These are phyloP conservation scores for Acanthopleura granulata DNA, from an alignment of 2,888 invertebrate genomes.

Conservation along the genomic window DNA sequence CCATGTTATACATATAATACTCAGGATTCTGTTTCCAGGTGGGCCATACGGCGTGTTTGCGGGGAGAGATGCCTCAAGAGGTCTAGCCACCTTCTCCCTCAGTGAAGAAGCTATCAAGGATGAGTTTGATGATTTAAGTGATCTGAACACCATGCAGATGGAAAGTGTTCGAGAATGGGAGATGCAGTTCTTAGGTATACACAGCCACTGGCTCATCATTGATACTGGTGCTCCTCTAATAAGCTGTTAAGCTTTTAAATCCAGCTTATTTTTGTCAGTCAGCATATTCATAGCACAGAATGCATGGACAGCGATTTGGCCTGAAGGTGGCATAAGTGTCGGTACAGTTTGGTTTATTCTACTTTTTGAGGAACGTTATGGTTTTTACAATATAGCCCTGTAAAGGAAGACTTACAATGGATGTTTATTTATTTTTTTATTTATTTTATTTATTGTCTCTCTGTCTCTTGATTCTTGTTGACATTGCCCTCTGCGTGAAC, in stretches of 20 bases:
- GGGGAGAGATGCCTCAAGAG: conserved; percentile 94
- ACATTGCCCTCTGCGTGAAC: too few relatives aligned
- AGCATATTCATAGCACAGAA: too few relatives aligned
- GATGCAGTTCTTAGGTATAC: conserved; percentile 91
- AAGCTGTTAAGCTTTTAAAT: neutral
- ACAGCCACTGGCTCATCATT: neutral
- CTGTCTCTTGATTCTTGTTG: too few relatives aligned
- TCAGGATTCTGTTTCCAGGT: conserved; percentile 74
- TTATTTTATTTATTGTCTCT: too few relatives aligned
- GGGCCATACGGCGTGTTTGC: conserved; percentile 96
- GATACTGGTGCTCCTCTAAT: neutral
- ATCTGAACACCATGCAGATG: conserved; percentile 93
- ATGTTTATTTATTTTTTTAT: too few relatives aligned
- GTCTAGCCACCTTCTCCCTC: conserved; percentile 93
- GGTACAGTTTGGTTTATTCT: too few relatives aligned
- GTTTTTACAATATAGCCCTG: too few relatives aligned
- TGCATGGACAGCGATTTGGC: too few relatives aligned
- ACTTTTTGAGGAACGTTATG: too few relatives aligned
- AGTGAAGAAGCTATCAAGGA: conserved; percentile 77
- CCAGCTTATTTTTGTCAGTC: neutral
- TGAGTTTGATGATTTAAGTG: conserved; percentile 95
- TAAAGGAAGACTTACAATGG: too few relatives aligned
- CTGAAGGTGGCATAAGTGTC: too few relatives aligned
- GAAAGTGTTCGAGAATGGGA: conserved; percentile 97
- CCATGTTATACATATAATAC: too few relatives aligned